Evolutionary conservation across 1,140 invertebrate species (phyloP).

Genomic region (Sycobia sp.): DNA sequence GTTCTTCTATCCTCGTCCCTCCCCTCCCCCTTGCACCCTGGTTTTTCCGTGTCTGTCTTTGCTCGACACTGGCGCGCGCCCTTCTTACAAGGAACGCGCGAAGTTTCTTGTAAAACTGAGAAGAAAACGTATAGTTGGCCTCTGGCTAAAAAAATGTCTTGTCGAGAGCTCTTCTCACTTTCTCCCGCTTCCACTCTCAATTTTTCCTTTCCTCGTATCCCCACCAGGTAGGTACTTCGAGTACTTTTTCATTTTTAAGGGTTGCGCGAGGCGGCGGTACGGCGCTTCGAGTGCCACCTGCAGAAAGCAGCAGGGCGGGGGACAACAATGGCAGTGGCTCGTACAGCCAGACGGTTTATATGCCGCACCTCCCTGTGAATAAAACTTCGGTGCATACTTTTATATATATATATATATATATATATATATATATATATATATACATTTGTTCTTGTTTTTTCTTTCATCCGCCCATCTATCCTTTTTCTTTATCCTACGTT

Average conservation of each 20-base stretch:
- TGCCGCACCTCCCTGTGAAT: slow-evolving; percentile 13
- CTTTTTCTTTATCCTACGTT: too few species aligned
- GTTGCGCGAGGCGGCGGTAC: background rate
- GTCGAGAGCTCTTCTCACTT: slow-evolving; percentile 1
- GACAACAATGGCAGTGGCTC: background rate
- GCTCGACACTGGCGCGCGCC: background rate
- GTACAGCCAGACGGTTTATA: too few species aligned
- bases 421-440: too few species aligned
- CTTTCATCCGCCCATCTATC: background rate
- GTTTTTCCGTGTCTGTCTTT: background rate
- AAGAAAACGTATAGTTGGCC: background rate
- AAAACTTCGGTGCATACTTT: slow-evolving; percentile 24
- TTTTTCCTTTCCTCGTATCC: background rate
- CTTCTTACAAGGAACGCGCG: slow-evolving; percentile 14
- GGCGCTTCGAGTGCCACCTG: slow-evolving; percentile 10
- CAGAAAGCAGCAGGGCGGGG: background rate
- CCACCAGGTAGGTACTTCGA: background rate
- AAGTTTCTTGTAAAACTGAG: slow-evolving; percentile 16
- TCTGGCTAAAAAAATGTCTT: background rate
- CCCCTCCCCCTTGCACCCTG: too few species aligned
- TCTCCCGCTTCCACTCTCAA: too few species aligned
- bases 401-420: too few species aligned
- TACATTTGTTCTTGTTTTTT: background rate
- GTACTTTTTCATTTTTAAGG: slow-evolving; percentile 6
- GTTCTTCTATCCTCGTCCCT: background rate